Evolutionary conservation across 1,140 invertebrate genomes (phyloP).

Genomic region (Megathymus violae): DNA sequence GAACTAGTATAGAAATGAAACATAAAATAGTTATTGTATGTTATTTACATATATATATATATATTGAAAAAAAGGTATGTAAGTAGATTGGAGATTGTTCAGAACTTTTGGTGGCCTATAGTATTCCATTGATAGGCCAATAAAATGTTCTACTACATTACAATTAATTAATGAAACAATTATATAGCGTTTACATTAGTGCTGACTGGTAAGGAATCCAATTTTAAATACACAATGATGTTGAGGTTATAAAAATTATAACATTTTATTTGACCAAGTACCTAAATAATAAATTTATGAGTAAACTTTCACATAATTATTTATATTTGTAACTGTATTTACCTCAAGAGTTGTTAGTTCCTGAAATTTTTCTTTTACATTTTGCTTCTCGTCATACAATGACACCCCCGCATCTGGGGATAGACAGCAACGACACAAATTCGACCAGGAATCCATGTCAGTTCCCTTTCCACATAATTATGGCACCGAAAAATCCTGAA

Average conservation of each 20-base stretch:
- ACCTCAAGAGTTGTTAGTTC: conserved; percentile 76
- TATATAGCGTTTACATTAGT: too few species aligned
- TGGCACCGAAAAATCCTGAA: conserved; percentile 63
- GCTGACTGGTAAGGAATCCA: too few species aligned
- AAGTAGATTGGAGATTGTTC: too few species aligned
- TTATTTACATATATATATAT: too few species aligned
- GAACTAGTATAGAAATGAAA: too few species aligned
- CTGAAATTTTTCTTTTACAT: conserved; percentile 67
- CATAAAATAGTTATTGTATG: too few species aligned
- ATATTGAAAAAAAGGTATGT: too few species aligned
- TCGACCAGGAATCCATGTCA: conserved; percentile 77
- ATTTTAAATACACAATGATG: neutral
- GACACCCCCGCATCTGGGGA: conserved; percentile 67
- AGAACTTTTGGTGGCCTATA: too few species aligned
- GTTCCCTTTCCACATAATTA: conserved; percentile 59
- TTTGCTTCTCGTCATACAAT: conserved; percentile 62
- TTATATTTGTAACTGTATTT: conserved; percentile 17
- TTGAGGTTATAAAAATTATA: neutral
- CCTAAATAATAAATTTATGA: too few species aligned
- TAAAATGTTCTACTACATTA: too few species aligned
- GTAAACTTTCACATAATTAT: neutral
- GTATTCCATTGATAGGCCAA: too few species aligned
- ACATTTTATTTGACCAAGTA: neutral
- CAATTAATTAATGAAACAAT: too few species aligned
- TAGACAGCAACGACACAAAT: conserved; percentile 78